Conservation (phyloP, 2,113 vertebrate species). For the Semnopithecus entellus region DNA sequence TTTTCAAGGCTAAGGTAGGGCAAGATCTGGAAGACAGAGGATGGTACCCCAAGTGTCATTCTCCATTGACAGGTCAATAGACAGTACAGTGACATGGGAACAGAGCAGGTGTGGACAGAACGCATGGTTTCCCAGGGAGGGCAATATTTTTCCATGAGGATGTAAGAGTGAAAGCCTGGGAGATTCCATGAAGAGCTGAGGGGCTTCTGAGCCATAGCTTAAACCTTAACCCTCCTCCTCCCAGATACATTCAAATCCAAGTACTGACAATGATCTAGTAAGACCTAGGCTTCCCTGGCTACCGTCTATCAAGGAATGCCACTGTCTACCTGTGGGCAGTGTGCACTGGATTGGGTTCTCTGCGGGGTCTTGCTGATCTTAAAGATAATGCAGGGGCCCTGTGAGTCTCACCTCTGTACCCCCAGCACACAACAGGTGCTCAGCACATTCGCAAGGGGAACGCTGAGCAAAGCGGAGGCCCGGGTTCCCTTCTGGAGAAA, state of each 20-base stretch:
- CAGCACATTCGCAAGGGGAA: fast-evolving
- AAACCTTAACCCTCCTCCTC: neutral
- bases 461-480: neutral
- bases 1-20: too few relatives aligned
- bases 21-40: neutral
- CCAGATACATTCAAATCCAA: neutral
- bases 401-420: neutral
- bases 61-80: neutral
- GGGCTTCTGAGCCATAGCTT: neutral
- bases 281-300: neutral
- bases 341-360: neutral
- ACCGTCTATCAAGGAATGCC: neutral
- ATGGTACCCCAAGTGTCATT: neutral
- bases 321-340: neutral
- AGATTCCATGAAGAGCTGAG: too few relatives aligned
- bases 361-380: neutral
- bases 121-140: neutral
- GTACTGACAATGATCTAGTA: too few relatives aligned
- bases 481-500: neutral
- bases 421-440: neutral
- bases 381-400: too few relatives aligned
- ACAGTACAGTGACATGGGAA: fast-evolving
- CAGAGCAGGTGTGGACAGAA: neutral
- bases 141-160: too few relatives aligned
- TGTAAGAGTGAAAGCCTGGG: neutral